Evolutionary conservation across 2,113 vertebrate genomes (phyloP), one percentile per base, ranked within the genome.

Genomic region (Dascyllus trimaculatus): DNA sequence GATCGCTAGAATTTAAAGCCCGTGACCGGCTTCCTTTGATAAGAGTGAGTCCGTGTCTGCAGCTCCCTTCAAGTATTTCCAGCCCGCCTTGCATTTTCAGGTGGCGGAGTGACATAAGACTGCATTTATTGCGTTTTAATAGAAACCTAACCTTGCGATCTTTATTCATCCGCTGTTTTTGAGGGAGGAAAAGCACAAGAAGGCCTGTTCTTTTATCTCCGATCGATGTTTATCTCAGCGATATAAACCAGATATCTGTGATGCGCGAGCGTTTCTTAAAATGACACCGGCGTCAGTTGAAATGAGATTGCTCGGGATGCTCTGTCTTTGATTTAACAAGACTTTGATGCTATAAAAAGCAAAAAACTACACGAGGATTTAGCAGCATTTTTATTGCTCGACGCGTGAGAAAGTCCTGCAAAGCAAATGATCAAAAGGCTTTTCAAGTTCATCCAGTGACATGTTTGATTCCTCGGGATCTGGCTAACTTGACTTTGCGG

Each of bases 241-340:
- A 80, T 45, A 10, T 22, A 59, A 76, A 76, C 46, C 80, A 73
- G 60, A 84, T 22, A 29, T 40, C 38, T 40, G 38, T 10, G 4
- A 40, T 40, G 38, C 8, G 11, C 38, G 11, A 29, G 26, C 26
- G 26, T 29, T 29, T 40, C 58, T 5, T 25, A 1, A 61, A 78
- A 58, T 38, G 8, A 71, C 15, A 22, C 10, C 3, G 10, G 61
- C 80, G 72, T 86, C 84, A 26, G 25, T 54, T 74, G 62, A 49
- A 40, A n/a, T 75, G 65, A 75, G 1, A 4, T 21, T 17, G 43
- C 53, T 24, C 62, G 45, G 85, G 57, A 51, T n/a, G 4, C 4
- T 29, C 19, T 45, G 2, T 11, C 40, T 64, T 8, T 72, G 21
- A 60, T 62, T 40, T 10, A 40, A 10, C 8, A 40, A 40, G 38